These are phyloP conservation scores for Pterocles burchelli DNA, from an alignment of 2,113 vertebrate species.

Conservation along the genomic window DNA sequence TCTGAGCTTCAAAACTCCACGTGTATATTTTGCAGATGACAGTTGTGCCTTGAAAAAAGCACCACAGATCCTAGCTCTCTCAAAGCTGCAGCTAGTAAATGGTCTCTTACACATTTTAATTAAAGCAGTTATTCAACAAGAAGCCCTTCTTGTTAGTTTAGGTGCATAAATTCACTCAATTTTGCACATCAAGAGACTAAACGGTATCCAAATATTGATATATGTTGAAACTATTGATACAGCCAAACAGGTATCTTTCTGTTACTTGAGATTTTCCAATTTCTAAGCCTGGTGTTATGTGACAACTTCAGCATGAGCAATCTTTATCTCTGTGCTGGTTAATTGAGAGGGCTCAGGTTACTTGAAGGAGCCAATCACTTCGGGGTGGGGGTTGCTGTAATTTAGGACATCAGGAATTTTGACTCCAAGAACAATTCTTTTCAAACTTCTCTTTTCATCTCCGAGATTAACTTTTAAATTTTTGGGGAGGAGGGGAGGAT, in stretches of 20 bases:
- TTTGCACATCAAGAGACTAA: constrained; percentile 17
- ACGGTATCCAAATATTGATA: background rate
- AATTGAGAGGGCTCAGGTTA: constrained; percentile 57
- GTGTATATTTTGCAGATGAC: background rate
- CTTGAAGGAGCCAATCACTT: background rate
- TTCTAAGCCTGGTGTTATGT: constrained; percentile 30
- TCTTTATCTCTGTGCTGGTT: constrained; percentile 54
- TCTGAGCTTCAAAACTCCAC: background rate
- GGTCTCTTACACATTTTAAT: background rate
- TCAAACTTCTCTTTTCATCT: constrained; percentile 38
- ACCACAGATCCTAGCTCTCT: background rate
- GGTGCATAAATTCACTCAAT: background rate
- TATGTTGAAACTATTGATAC: background rate
- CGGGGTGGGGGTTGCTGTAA: constrained; percentile 4
- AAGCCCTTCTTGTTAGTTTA: background rate
- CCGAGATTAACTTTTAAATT: background rate
- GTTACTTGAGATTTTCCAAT: background rate
- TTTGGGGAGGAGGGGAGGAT: background rate
- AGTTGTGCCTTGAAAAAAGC: background rate
- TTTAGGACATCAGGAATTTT: constrained; percentile 48
- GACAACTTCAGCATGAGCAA: constrained; percentile 55
- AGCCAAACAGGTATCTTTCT: background rate
- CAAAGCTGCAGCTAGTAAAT: background rate
- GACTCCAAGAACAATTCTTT: constrained; percentile 26
- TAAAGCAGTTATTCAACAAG: background rate